phyloP scores from a whole-genome alignment of 2,888 invertebrate species.

The Amphipoea oculea region DNA sequence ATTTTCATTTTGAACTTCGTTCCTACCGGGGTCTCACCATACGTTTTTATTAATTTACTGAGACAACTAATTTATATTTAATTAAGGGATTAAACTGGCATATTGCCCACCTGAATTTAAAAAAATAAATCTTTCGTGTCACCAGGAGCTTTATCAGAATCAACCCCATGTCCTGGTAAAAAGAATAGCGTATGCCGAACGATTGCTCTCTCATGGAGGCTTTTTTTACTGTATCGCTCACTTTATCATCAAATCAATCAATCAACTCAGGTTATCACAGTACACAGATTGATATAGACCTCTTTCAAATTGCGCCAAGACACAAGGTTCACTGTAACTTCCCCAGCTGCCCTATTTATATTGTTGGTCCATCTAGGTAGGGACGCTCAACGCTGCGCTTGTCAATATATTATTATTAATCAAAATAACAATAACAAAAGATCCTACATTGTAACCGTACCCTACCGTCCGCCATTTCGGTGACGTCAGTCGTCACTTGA shows the following conservation, averaged over 20 bases:
- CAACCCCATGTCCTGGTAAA: too few relatives aligned
- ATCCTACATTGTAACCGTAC: conserved; percentile 33
- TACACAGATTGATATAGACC: not conserved
- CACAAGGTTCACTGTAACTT: accelerated
- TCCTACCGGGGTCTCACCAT: too few relatives aligned
- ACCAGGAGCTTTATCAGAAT: not conserved
- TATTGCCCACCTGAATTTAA: too few relatives aligned
- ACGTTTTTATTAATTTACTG: not conserved
- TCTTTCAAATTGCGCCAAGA: not conserved
- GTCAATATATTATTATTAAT: conserved; percentile 10
- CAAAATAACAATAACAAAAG: conserved; percentile 29
- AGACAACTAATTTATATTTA: not conserved
- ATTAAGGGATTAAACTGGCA: not conserved
- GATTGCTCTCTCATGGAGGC: not conserved
- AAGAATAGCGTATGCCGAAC: not conserved
- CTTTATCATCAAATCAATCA: not conserved
- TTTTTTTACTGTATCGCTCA: not conserved
- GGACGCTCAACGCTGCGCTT: not conserved
- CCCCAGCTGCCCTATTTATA: not conserved
- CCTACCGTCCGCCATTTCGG: conserved; percentile 69
- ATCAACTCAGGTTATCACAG: not conserved
- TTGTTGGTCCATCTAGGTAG: not conserved
- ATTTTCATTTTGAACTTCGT: too few relatives aligned
- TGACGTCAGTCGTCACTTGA: conserved; percentile 75
- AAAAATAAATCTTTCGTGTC: not conserved